Base-by-base conservation (phyloP, 2,113 vertebrate genomes). In the Passer montanus region DNA sequence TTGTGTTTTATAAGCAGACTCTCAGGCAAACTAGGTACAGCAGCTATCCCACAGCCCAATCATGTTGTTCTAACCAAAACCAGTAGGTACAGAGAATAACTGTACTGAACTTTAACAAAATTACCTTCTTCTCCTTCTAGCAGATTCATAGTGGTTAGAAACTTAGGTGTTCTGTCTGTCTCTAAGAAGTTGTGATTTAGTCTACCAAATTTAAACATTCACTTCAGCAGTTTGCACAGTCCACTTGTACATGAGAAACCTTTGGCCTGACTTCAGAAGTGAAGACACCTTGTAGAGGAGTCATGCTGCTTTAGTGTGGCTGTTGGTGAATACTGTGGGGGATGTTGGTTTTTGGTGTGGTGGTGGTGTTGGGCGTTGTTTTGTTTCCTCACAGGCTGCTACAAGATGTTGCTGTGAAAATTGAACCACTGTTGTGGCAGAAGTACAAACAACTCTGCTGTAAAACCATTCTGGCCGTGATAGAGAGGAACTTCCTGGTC, bases 1-100 rank as follows among this genome's bases (percentile, higher is more conserved):
- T 76, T n/a, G 23, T 73, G 33, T 37, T 89, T 79, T 81, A 24
- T 35, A 33, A 89, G 84, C 74, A 87, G 47, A 76, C 67, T 81
- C 52, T 53, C 28, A 47, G 28, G 49, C 60, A 79, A 58, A 72
- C 28, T 49, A 15, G 14, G 41, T 82, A 14, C 37, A 56, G 3
- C n/a, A 28, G 41, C 35, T 89, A 16, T 84, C 67, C 47, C 28
- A 56, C 17, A 59, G 35, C 27, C n/a, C 33, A 73, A 0, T 77
- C 37, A 37, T 74, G 13, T 73, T 56, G 23, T 66, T 59, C 12
- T 49, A 79, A 85, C 46, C n/a, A 43, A 68, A 88, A 87, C 1
- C 37, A 63, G 33, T 70, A 77, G 78, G 49, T 49, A 37, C 4
- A 62, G 76, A 73, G 33, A 21, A 17, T 26, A 81, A 31, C 56